Base-by-base conservation (phyloP, 2,113 vertebrate genomes). In the Falco punctatus region DNA sequence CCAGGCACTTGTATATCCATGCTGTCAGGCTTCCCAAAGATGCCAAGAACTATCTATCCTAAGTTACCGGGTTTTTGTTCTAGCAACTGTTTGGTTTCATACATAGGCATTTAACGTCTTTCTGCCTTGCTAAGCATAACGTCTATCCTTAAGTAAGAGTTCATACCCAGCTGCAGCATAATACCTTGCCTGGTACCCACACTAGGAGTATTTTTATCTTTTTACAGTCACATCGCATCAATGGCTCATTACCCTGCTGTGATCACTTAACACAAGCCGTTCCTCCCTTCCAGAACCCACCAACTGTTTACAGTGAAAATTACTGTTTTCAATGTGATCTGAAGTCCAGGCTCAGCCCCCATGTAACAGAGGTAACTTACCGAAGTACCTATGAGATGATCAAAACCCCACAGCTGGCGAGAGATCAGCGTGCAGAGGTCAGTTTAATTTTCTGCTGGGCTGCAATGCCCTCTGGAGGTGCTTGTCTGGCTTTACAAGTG, bases 391-490 rank as follows among this genome's bases (percentile, higher is more conserved):
- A 2, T 0, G 70, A 59, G 58, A 28, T 6, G 65, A 49, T 40
- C n/a, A 58, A 24, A 38, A 15, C n/a, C 12, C 64, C 33, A 40
- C 5, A 44, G 49, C 40, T 38, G 84, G 38, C 2, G 0, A 18
- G n/a, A 33, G 5, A 81, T 3, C 26, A 5, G 62, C 1, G 16
- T 1, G 1, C 0, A 8, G 33, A 40, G 61, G 20, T 22, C 22
- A 22, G 26, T 4, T 49, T 2, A 33, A 26, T 32, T 54, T 92
- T 93, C 69, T 24, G 81, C 78, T 72, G 90, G 70, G 78, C 78
- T 69, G 81, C 85, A 65, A 62, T 81, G 93, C 96, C 93, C 93
- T 94, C 96, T 96, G 92, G 23, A 85, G 96, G 96, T 66, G 16
- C 54, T 13, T 19, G 21, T 35, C 30, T 22, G 3, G 24, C 67